Conservation (phyloP, 2,113 vertebrate genomes). For the Cynopterus brachyotis region DNA sequence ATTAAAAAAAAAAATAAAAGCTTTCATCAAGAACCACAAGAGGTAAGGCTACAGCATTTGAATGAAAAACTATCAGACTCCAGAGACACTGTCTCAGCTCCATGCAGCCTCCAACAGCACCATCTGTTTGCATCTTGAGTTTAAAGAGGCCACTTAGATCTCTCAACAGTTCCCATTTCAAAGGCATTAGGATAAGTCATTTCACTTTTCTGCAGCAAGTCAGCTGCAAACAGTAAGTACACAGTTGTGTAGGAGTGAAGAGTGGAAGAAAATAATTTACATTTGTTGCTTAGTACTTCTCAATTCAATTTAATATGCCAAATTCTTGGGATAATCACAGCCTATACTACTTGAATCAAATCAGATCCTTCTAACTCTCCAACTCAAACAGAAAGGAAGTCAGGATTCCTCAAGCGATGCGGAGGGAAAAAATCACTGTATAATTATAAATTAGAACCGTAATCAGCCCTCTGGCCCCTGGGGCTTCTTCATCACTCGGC, state of each 20-base stretch:
- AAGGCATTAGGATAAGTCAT: slow-evolving; percentile 29
- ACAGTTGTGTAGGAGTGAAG: slow-evolving; percentile 33
- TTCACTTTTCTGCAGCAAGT: slow-evolving; percentile 19
- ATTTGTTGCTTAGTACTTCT: slow-evolving; percentile 63
- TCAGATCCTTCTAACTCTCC: slow-evolving; percentile 70
- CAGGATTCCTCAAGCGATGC: slow-evolving; percentile 27
- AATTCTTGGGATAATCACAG: slow-evolving; percentile 72
- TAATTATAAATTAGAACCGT: slow-evolving; percentile 80
- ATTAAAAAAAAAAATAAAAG: neutral
- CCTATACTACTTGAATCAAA: slow-evolving; percentile 69
- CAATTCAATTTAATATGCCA: slow-evolving; percentile 76
- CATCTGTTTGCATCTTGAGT: neutral
- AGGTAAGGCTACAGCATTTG: neutral
- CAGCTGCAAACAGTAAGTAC: slow-evolving; percentile 14
- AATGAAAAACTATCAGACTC: neutral
- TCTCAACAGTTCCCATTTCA: neutral
- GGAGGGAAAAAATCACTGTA: slow-evolving; percentile 59
- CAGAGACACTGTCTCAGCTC: neutral
- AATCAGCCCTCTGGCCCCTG: slow-evolving; percentile 69
- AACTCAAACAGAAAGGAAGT: slow-evolving; percentile 55
- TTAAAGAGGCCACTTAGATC: neutral
- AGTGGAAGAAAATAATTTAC: slow-evolving; percentile 70
- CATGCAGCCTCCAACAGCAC: neutral
- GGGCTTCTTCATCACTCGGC: slow-evolving; percentile 66
- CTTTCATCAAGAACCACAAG: neutral